Conservation (phyloP, 2,797 vertebrate species). For the Catamblyrhynchus diadema region DNA sequence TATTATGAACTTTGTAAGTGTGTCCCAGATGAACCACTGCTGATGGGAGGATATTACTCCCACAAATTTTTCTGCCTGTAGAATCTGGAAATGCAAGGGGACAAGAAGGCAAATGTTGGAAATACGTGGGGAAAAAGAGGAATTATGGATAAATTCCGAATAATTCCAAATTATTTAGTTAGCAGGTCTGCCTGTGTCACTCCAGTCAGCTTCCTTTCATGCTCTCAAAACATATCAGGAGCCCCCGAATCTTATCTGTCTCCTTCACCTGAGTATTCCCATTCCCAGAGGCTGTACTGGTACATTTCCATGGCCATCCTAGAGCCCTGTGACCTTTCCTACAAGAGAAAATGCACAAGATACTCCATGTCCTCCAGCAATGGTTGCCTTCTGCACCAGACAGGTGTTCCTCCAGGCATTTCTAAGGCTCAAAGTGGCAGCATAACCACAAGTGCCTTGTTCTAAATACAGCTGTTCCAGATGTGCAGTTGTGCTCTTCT, state of each 20-base stretch:
- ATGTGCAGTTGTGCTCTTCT: not conserved
- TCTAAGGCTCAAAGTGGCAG: not conserved
- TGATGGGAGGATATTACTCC: constrained; percentile 62
- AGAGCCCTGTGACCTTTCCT: not conserved
- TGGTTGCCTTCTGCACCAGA: not conserved
- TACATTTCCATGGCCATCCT: not conserved
- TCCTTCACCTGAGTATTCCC: not conserved
- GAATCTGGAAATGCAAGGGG: constrained; percentile 5
- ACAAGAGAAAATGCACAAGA: not conserved
- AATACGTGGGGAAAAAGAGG: not conserved
- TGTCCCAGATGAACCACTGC: constrained; percentile 64
- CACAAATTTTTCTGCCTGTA: constrained; percentile 66
- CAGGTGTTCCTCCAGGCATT: not conserved
- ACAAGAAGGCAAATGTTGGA: constrained; percentile 7
- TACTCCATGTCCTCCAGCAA: not conserved
- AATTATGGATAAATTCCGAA: not conserved
- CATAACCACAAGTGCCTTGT: not conserved
- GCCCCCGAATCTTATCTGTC: not conserved
- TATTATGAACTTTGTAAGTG: constrained; percentile 67
- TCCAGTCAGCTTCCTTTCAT: not conserved
- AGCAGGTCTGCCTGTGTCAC: not conserved
- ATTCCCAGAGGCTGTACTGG: not conserved
- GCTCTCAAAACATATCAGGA: not conserved
- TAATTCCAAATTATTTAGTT: not conserved
- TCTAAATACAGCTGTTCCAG: not conserved